Base-by-base conservation (phyloP, 1,140 invertebrate genomes). In the Venustaconcha ellipsiformis region DNA sequence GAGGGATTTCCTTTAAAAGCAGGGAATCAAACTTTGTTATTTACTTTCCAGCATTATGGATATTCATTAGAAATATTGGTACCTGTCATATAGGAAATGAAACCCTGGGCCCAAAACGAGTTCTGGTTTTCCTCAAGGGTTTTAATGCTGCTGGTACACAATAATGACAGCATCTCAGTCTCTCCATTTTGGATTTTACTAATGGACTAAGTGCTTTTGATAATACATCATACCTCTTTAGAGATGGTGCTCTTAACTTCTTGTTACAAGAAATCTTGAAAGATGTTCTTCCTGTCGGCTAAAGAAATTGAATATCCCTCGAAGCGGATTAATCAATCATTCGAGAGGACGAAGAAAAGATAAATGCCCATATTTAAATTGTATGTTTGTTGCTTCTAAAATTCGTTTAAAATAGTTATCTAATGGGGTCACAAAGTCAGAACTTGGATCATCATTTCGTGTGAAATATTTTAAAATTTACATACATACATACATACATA, bases 1-100 rank as follows among this genome's bases (percentile, higher is more conserved):
- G 75, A 70, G 23, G 70, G 67, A 63, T 67, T 62, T 57, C 57
- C 68, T 57, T 58, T 48, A 23, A 58, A 23, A 48, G 68, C 26
- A 77, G 62, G 68, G 55, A 70, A 57, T n/a, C 23, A 68, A 70
- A 58, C 20, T 66, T 66, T 26, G 26, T 63, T 55, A 67, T 67
- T 48, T 62, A 69, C 56, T 58, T 63, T 66, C 57, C 59, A 57
- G 48, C 59, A 18, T 70, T 58, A 30, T 71, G 23, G 67, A 48
- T 48, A 37, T 26, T 70, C 75, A 77, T 77, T 77, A 77, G 59
- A 77, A 76, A 77, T 77, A 72, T 60, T 70, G n/a, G 23, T 14
- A 37, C 30, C 72, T 37, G 66, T 37, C 65, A 30, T 68, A 66
- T 62, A 56, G 65, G 62, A 68, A 57, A 17, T 57, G 56, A 6